Base-by-base conservation (phyloP, 2,113 vertebrate species). In the Phalacrocorax carbo region DNA sequence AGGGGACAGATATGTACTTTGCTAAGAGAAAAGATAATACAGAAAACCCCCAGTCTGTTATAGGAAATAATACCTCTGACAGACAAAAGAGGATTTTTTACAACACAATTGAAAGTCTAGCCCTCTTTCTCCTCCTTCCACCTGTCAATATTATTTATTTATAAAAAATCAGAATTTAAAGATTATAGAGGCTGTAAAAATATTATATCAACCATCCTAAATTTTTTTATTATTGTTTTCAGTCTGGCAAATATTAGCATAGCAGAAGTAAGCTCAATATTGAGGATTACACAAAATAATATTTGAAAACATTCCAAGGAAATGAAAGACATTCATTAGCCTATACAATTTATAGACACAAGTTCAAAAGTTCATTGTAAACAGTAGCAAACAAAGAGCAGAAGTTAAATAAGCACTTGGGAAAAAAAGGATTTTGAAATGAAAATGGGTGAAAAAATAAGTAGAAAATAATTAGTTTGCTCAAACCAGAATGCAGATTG, bases 11-110 rank as follows among this genome's bases (percentile, higher is more conserved):
- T 61, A 85, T 13, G 15, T 7, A 83, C 9, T 54, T 76, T 4
- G 0, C 21, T 46, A 34, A 72, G 42, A 85, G 25, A 88, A 79
- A 90, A 44, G 20, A 18, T 14, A 46, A 72, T 42, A 38, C 5
- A 14, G 25, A 73, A 52, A 83, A 10, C 0, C 1, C 13, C 13
- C 12, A n/a, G 15, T 38, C 20, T 4, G 0, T 54, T 75, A 42
- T 19, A 40, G 12, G 26, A 91, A 72, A 72, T 19, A 82, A 52
- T 48, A 65, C 7, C 17, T 61, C 40, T 76, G 44, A 68, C 52
- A 82, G 44, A 68, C 15, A 40, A 61, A 78, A 78, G 36, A 81
- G 7, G 9, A 34, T 61, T 86, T 88, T 76, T 76, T 69, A n/a
- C 8, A 52, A 40, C 19, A 65, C 48, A 65, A 17, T 15, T 68